Conservation (phyloP, 2,113 vertebrate genomes). For the Datnioides undecimradiatus region DNA sequence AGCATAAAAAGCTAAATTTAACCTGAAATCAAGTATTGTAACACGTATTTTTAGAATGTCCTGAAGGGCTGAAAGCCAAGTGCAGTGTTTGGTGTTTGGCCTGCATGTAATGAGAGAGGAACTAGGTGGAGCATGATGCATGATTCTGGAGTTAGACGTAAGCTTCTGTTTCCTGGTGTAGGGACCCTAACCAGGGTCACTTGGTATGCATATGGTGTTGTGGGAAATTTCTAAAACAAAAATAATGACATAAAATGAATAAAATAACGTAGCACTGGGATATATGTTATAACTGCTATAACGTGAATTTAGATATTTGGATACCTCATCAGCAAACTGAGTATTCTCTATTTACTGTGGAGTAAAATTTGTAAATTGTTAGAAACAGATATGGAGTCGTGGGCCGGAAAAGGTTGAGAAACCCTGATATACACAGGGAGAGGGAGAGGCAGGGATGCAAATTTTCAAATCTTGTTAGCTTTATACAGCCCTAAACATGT, state of each 20-base stretch:
- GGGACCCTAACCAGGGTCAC: background rate
- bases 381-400: background rate
- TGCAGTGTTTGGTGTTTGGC: constrained; percentile 38
- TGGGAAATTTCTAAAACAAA: constrained; percentile 16
- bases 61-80: constrained; percentile 12
- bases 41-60: constrained; percentile 28
- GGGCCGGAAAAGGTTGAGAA: constrained; percentile 11
- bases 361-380: background rate
- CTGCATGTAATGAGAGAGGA: constrained; percentile 45
- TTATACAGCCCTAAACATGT: constrained; percentile 26
- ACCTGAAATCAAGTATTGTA: constrained; percentile 9
- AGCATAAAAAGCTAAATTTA: constrained; percentile 1
- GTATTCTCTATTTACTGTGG: background rate
- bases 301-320: constrained; percentile 2
- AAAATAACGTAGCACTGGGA: background rate
- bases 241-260: background rate
- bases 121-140: constrained; percentile 39
- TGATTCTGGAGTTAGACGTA: constrained; percentile 27
- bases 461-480: background rate
- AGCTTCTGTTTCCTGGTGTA: constrained; percentile 8
- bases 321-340: background rate
- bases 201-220: background rate
- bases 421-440: constrained; percentile 15
- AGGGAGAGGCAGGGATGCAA: constrained; percentile 1
- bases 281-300: background rate